Evolutionary conservation across 1,140 invertebrate species (phyloP), one percentile per base, ranked within the genome.

Genomic region (Prorops nasuta): DNA sequence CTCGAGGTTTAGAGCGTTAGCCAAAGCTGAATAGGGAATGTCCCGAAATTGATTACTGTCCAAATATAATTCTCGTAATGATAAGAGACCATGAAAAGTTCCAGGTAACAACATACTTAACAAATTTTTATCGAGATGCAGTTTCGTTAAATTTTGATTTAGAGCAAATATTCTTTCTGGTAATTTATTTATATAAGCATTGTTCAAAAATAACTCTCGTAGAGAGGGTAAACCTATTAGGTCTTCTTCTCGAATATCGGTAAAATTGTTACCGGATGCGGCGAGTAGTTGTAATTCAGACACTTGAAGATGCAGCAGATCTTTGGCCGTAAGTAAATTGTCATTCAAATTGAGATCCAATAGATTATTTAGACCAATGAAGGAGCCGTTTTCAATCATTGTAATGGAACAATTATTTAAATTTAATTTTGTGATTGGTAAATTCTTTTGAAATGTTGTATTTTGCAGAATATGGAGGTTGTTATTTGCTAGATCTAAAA

Each of bases 241-340:
- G 15, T 86, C 83, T 51, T 80, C 80, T 14, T 83, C 81, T 35
- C 84, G 82, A 31, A 90, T 74, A 35, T 84, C 77, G 17, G 82
- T 86, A 60, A 92, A 88, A 69, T 92, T 90, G 67, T 93, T 94
- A 39, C 83, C 77, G 2, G 88, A 88, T 4, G 90, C 69, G 50
- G 84, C 81, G 16, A 95, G 75, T 0, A 83, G 82, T 45, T 86
- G 81, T 49, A 92, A 76, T 19, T 85, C 86, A 2, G 85, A 83
- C 34, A 92, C 83, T 55, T 88, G 84, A 12, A 92, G 73, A 49
- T 83, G 81, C 14, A 81, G 69, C 16, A 91, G 74, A 36, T 88
- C 86, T 7, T 74, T 68, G 0, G 84, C 80, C 38, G 80, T 84
- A 20, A 96, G 71, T 18, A 82, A 80, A 73, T 96, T 96, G 20